Base-by-base conservation (phyloP, 2,888 invertebrate species). In the Diogma glabrata region DNA sequence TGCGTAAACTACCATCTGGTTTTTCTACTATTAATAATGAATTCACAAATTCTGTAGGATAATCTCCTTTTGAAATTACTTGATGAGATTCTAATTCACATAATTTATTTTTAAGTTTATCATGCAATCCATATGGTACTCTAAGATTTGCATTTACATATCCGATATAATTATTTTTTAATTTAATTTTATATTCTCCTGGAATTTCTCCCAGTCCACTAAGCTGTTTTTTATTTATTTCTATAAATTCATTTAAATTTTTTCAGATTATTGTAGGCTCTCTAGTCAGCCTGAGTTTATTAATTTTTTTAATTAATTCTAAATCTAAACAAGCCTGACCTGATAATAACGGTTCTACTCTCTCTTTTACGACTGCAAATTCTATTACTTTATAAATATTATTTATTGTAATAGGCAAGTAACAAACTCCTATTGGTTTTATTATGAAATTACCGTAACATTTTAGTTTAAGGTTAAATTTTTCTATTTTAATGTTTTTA, bases 21-120 rank as follows among this genome's bases (percentile, higher is more conserved):
- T 59, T 58, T 47, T 59, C 58, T 3, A 59, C 57, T 19, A 58
- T 54, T 53, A 60, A 57, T 16, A 58, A 51, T 47, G 57, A 57
- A 38, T 56, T 58, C 8, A 58, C 56, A 58, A 55, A 58, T 45
- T 57, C 57, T 10, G 57, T 58, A 14, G 57, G 55, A 28, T 58
- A 56, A 24, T 56, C 52, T n/a, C 58, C 56, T 17, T 54, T 52
- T 24, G 55, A 33, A 33, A 33, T 33, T n/a, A 33, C 14, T 33
- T 14, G n/a, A 12, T 54, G 51, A 10, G 52, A 19, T n/a, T 49
- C 45, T 52, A 59, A 52, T 49, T 33, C 33, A 33, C 33, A 33
- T 14, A 33, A 33, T 33, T 12, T 33, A 4, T 33, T 33, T 33
- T 33, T 33, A 33, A 33, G 33, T 33, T 33, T 33, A 33, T 33